Base-by-base conservation (phyloP, 2,797 vertebrate species). In the Enteromius viviparus region DNA sequence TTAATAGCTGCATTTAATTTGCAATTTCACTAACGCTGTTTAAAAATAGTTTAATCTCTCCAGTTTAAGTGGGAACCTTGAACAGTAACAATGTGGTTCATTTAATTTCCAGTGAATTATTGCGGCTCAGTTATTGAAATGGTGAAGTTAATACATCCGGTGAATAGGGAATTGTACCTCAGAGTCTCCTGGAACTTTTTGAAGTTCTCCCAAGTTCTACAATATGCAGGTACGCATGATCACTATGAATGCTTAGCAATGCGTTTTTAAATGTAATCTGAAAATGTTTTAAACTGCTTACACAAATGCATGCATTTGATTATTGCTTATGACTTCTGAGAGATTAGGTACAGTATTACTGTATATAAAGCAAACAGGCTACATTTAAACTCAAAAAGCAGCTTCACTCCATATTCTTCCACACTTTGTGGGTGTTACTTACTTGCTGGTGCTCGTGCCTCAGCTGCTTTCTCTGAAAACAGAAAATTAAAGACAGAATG, bases 161-260 rank as follows among this genome's bases (percentile, higher is more conserved):
- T 81, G 60, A 26, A 84, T 58, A 23, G 37, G 71, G 55, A 77
- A 76, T 76, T 69, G 65, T 88, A 88, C 85, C 85, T 88, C 65
- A 80, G 15, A 78, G 82, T 51, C 76, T 78, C 68, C 85, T 85
- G 70, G 74, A 75, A 47, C 34, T 23, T 34, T 86, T 78, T 86
- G 83, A 78, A 83, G 83, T 53, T 83, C 84, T 83, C 47, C 78
- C 81, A 70, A 34, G 45, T 78, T 86, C 87, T 86, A 86, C 6
- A 86, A 86, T 83, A 62, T 55, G 79, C 80, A 88, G 81, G 85
- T 85, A 79, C 12, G 75, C 76, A 69, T 53, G 23, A 85, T 84
- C 58, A 75, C 47, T 64, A 83, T 51, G 15, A 29, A 83, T 53
- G 79, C 62, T 83, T 58, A 51, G 47, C 47, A 66, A 49, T 23